phyloP scores from a whole-genome alignment of 2,888 invertebrate species.

The Steinernema hermaphroditum region DNA sequence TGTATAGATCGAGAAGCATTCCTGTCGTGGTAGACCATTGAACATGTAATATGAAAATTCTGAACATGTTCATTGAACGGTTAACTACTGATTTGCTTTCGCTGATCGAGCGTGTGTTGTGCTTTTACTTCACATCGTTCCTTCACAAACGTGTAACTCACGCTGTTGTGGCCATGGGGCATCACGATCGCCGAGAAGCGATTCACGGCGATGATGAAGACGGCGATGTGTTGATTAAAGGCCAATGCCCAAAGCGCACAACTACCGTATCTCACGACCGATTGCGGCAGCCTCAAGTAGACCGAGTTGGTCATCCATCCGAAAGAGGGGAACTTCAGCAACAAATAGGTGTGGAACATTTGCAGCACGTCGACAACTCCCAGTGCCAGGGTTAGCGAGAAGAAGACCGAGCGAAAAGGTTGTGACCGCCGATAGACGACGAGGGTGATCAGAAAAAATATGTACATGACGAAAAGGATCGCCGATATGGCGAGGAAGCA shows the following conservation, averaged over 20 bases:
- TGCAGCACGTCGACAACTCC: conserved; percentile 37
- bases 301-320: conserved; percentile 35
- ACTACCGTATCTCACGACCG: conserved; percentile 33
- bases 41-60: no score
- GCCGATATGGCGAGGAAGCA: conserved; percentile 35
- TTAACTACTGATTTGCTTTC: no score
- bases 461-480: conserved; percentile 32
- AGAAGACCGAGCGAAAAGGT: conserved; percentile 34
- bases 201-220: conserved; percentile 34
- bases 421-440: conserved; percentile 28
- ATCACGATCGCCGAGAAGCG: conserved; percentile 35
- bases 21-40: no score
- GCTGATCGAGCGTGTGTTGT: no score
- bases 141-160: no score
- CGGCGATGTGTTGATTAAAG: conserved; percentile 35
- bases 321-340: conserved; percentile 35
- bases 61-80: no score
- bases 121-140: no score
- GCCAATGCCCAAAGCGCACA: conserved; percentile 36
- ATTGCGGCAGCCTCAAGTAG: conserved; percentile 30
- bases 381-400: conserved; percentile 33
- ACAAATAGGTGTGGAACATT: conserved; percentile 33
- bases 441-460: conserved; percentile 32
- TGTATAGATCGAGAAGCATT: no score
- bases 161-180: conserved; percentile 35